phyloP scores from a whole-genome alignment of 2,113 vertebrate genomes.

The Micronycteris hirsuta region DNA sequence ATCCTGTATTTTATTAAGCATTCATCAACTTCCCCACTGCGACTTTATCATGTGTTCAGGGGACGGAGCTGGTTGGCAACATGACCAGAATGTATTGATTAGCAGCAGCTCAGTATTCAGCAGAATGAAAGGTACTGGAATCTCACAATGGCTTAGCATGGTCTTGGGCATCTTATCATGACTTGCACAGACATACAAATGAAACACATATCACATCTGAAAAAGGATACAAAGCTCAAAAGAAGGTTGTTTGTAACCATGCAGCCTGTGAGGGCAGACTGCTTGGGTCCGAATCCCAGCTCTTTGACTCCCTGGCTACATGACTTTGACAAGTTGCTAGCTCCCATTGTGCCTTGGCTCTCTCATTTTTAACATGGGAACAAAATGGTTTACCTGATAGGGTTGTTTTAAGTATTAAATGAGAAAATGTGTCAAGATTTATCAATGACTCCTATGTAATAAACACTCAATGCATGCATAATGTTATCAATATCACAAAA shows the following conservation, averaged over 20 bases:
- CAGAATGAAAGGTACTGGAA: not conserved
- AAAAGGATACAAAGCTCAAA: not conserved
- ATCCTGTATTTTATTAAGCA: not conserved
- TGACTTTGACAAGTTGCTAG: no score
- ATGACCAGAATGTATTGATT: not conserved
- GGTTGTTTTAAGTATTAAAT: not conserved
- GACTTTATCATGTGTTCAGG: not conserved
- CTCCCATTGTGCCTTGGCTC: no score
- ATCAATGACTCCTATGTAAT: not conserved
- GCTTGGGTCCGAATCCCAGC: not conserved
- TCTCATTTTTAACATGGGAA: not conserved
- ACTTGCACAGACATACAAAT: not conserved
- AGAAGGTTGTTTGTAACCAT: not conserved
- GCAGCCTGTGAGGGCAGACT: not conserved
- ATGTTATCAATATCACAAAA: not conserved
- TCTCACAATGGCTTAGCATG: not conserved
- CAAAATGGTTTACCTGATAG: not conserved
- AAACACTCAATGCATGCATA: not conserved
- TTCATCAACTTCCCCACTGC: not conserved
- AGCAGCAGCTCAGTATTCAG: not conserved
- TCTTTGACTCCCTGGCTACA: no score
- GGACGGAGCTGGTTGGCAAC: not conserved
- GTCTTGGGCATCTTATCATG: not conserved
- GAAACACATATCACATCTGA: not conserved
- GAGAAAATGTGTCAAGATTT: not conserved